phyloP scores from a whole-genome alignment of 1,140 invertebrate species.

The Trichomalopsis sarcophagae region DNA sequence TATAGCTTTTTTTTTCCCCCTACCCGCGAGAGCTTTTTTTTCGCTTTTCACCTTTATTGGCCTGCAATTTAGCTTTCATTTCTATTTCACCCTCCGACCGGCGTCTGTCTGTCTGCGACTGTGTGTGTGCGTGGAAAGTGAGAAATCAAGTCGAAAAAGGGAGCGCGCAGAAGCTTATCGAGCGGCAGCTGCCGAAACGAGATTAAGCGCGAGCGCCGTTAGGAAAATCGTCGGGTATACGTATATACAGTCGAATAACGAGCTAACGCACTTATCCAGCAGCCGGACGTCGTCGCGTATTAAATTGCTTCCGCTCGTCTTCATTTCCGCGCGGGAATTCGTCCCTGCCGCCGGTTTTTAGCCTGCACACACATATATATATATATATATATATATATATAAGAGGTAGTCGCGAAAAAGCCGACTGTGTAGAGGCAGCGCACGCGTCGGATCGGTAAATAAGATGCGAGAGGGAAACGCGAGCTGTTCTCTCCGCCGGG shows the following conservation, averaged over 20 bases:
- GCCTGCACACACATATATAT: too few species aligned
- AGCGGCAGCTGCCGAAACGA: not conserved
- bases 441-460: too few species aligned
- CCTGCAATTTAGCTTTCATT: slow-evolving; percentile 1
- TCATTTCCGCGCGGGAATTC: slow-evolving; percentile 42
- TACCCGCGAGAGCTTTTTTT: not conserved
- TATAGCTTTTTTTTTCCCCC: not conserved
- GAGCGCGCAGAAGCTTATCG: not conserved
- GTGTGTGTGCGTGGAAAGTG: too few species aligned
- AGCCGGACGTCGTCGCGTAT: slow-evolving; percentile 56
- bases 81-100: not conserved
- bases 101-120: too few species aligned
- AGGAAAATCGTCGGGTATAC: slow-evolving; percentile 12
- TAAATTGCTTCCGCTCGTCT: slow-evolving; percentile 58
- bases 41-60: not conserved
- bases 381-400: too few species aligned
- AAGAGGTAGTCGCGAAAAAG: too few species aligned
- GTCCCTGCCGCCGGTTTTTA: not conserved
- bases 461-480: too few species aligned
- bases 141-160: not conserved
- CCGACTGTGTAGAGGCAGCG: too few species aligned
- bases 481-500: too few species aligned
- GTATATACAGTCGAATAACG: slow-evolving; percentile 6
- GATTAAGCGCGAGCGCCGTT: slow-evolving; percentile 37
- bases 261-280: slow-evolving; percentile 44